Percentiles rank a stretch among this genome's conserved stretches.
phyloP scores from a whole-genome alignment of 2,888 invertebrate genomes.

The Deroplatys truncata region DNA sequence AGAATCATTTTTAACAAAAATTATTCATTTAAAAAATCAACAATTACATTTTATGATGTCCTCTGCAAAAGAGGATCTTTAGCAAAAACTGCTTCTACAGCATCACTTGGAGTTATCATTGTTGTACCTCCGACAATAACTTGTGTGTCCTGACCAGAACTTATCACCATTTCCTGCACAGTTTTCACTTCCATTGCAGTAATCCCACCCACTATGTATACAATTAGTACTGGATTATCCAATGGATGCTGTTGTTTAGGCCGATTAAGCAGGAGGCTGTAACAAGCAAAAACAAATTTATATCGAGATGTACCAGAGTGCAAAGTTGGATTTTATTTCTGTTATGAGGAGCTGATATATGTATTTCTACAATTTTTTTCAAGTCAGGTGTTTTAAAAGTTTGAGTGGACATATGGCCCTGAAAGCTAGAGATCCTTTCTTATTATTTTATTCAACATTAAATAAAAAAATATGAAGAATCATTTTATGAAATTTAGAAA shows the following conservation, averaged over 20 bases:
- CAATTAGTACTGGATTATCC: slow-evolving; percentile 59
- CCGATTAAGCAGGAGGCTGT: slow-evolving; percentile 57
- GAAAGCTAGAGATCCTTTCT: too few relatives aligned
- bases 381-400: too few relatives aligned
- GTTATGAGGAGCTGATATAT: too few relatives aligned
- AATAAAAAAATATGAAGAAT: too few relatives aligned
- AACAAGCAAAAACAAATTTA: slow-evolving; percentile 28
- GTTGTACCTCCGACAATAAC: slow-evolving; percentile 28
- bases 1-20: neutral
- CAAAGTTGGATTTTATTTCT: too few relatives aligned
- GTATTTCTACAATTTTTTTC: too few relatives aligned
- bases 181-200: slow-evolving; percentile 57
- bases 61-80: slow-evolving; percentile 1
- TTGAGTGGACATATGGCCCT: too few relatives aligned
- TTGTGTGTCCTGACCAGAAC: slow-evolving; percentile 20
- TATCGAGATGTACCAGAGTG: too few relatives aligned
- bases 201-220: slow-evolving; percentile 64
- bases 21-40: neutral
- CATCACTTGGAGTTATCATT: slow-evolving; percentile 24
- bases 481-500: too few relatives aligned
- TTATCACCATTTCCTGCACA: slow-evolving; percentile 38
- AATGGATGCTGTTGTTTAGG: slow-evolving; percentile 54
- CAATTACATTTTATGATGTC: neutral
- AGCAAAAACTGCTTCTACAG: slow-evolving; percentile 2
- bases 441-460: too few relatives aligned